Evolutionary conservation across 2,888 invertebrate species (phyloP).

Genomic region (Heterodera filipjevi): DNA sequence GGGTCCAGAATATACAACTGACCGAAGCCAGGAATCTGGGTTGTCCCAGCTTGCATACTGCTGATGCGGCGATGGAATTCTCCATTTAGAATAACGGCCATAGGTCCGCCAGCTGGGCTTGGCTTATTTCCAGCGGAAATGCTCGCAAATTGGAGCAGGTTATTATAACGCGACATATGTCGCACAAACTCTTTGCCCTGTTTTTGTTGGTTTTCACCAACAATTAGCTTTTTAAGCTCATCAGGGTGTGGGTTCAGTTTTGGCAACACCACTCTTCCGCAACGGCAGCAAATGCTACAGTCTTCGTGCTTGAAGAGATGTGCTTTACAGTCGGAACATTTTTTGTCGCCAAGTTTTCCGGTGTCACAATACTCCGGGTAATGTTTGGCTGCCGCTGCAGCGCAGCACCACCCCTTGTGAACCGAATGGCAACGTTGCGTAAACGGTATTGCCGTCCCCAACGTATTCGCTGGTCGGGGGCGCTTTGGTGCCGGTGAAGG

Average conservation of each 20-base stretch:
- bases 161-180: conserved; percentile 7
- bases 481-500: not conserved
- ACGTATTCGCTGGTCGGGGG: not conserved
- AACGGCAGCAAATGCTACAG: not conserved
- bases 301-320: not conserved
- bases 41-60: conserved; percentile 9
- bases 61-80: conserved; percentile 16
- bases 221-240: not conserved
- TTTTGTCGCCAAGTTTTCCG: not conserved
- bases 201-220: not conserved
- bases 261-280: conserved; percentile 2
- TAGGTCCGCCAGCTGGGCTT: not conserved
- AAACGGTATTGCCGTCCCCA: not conserved
- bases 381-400: conserved; percentile 13
- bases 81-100: conserved; percentile 9
- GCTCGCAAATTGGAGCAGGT: conserved; percentile 7
- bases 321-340: not conserved
- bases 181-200: conserved; percentile 1
- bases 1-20: conserved; percentile 24
- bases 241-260: not conserved
- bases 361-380: conserved; percentile 7
- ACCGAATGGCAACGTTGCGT: not conserved
- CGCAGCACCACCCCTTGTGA: conserved; percentile 13
- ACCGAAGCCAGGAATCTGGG: conserved; percentile 1
- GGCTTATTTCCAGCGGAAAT: not conserved